Evolutionary conservation across 2,113 vertebrate species (phyloP), one percentile per base, ranked within the genome.

Genomic region (Todiramphus chloris): DNA sequence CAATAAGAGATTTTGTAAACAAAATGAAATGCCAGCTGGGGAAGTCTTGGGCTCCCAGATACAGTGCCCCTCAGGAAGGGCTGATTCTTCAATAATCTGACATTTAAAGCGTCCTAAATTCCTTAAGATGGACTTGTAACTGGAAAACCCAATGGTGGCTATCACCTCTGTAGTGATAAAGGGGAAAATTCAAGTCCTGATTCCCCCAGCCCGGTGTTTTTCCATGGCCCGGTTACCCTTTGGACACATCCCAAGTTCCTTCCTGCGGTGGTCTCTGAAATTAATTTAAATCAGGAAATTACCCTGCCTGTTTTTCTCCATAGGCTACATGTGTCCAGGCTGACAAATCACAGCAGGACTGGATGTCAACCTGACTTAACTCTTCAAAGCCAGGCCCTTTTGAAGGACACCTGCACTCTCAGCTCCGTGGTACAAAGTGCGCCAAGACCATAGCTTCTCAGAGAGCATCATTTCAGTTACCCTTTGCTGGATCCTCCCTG

Each of bases 241-340:
- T 97, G 95, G 95, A 96, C 87, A 91, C 44, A 75, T 91, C 89
- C 93, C 93, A 97, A 89, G 94, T 95, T 96, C 89, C 96, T 97
- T 97, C 96, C 96, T 96, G 96, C 5, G 96, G 96, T 97, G 96
- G 96, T 97, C 96, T 96, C 94, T 89, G 93, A 97, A 96, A 96
- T 95, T 93, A 84, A 95, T 96, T 96, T 97, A 93, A 87, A 95
- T 48, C 96, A 95, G 96, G 96, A 97, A 97, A 96, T 97, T 95
- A 87, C 91, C 91, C 94, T 95, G 95, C 89, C 93, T 96, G 96
- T 96, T 97, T 96, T 96, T 96, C 95, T 95, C 95, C 94, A 84
- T 81, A 59, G 87, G 81, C 69, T 91, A 89, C 83, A 78, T 56
- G 93, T 50, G 62, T 93, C 94, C 74, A 93, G 74, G 69, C 89